A percentile compares a stretch with the other conserved stretches of the same genome.
Conservation (phyloP, 2,113 vertebrate genomes). For the Triplophysa rosa region DNA sequence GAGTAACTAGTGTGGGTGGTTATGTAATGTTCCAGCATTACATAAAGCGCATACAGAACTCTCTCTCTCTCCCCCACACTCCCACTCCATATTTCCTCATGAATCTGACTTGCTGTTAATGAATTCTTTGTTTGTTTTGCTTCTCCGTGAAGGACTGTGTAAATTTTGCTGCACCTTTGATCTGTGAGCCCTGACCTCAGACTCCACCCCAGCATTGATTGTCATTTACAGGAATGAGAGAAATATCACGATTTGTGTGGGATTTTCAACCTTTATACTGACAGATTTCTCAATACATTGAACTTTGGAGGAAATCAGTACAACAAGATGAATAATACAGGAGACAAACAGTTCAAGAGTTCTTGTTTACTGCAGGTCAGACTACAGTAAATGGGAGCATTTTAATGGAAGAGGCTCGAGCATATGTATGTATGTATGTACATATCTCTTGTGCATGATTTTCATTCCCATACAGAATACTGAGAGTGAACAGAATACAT, state of each 20-base stretch:
- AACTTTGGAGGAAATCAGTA: conserved; percentile 52
- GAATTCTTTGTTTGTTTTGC: conserved; percentile 40
- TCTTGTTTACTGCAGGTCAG: neutral
- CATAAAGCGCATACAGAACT: neutral
- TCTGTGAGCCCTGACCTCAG: conserved; percentile 7
- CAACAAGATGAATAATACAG: conserved; percentile 19
- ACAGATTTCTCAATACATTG: conserved; percentile 47
- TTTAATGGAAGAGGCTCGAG: neutral
- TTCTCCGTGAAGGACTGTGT: conserved; percentile 52
- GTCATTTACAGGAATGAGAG: conserved; percentile 21
- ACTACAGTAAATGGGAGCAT: neutral
- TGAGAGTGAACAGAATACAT: neutral
- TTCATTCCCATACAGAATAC: neutral
- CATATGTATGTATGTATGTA: no score
- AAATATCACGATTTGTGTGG: conserved; percentile 28
- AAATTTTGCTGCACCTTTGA: conserved; percentile 32
- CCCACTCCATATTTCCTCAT: neutral
- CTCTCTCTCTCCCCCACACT: conserved; percentile 17
- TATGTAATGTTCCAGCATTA: conserved; percentile 22
- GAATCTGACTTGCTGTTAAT: conserved; percentile 1
- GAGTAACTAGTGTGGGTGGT: conserved; percentile 31
- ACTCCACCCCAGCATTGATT: conserved; percentile 19
- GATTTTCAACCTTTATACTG: conserved; percentile 35
- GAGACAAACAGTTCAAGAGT: conserved; percentile 23
- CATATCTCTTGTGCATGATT: neutral